Evolutionary conservation across 2,888 invertebrate species (phyloP), one percentile per base, ranked within the genome.

Genomic region (Litoditis marina): DNA sequence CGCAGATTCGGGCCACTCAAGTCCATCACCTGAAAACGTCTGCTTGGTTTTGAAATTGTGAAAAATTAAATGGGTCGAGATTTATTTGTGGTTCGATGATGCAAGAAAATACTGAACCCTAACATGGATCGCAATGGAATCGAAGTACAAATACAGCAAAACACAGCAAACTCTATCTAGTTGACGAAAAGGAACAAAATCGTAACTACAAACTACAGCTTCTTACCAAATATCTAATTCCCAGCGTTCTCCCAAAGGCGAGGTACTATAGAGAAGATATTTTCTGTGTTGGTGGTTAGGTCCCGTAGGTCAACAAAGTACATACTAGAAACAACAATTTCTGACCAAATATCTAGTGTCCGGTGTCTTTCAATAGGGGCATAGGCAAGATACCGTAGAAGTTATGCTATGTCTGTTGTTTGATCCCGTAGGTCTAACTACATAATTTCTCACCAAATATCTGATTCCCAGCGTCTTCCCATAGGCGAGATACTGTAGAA

Each of bases 1-100:
- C 65, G 60, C 36, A 77, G 50, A 62, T 73, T 77, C 53, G 60
- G 34, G 2, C 77, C 77, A 34, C 68, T 66, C n/a, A 68, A 62
- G n/a, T 74, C 73, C 77, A 76, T 77, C 19, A 63, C 69, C 54
- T 53, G 34, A 32, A 50, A 58, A 31, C 19, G n/a, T 46, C 28
- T 16, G 27, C 2, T n/a, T 34, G 22, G 8, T 19, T 11, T 1
- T n/a, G 2, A n/a, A 22, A n/a, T 11, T 8, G 8, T 0, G 47
- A 47, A 11, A 11, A 19, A 22, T n/a, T n/a, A 11, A 47, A 19
- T n/a, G 47, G 13, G 47, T n/a, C 47, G 16, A 47, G 47, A 47
- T 7, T 31, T 22, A n/a, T 31, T 28, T 4, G 31, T 13, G 19
- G n/a, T n/a, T n/a, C n/a, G n/a, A n/a, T n/a, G n/a, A n/a, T n/a